These are phyloP conservation scores for Mastomys natalensis DNA, from an alignment of 2,113 vertebrate species.

Conservation along the genomic window DNA sequence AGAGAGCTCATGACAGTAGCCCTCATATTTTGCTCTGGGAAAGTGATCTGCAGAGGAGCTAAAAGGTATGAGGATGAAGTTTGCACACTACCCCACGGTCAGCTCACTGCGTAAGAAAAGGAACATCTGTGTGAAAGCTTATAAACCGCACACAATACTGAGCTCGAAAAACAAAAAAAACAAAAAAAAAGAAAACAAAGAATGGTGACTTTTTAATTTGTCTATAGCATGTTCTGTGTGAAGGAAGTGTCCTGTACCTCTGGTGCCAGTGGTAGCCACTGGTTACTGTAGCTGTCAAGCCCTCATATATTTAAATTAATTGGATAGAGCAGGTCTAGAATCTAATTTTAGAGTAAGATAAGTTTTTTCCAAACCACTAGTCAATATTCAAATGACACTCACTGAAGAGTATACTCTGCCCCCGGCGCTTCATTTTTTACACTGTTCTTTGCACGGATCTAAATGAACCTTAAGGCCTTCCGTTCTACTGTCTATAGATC, in stretches of 20 bases:
- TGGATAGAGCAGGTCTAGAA: background rate
- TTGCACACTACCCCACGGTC: background rate
- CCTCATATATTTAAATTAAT: background rate
- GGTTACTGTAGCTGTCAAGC: background rate
- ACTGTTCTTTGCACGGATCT: background rate
- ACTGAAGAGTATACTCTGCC: background rate
- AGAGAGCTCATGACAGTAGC: slow-evolving; percentile 95
- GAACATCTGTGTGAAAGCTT: background rate
- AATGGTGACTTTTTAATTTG: background rate
- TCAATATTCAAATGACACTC: background rate
- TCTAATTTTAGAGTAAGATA: background rate
- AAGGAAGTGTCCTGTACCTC: background rate
- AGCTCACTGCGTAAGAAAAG: background rate
- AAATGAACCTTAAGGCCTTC: background rate
- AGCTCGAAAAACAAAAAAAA: too few species aligned
- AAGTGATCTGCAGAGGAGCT: slow-evolving; percentile 98
- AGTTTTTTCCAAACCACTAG: background rate
- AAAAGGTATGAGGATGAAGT: slow-evolving; percentile 89
- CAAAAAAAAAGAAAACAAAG: too few species aligned
- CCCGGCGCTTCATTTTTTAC: background rate
- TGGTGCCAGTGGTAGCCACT: background rate
- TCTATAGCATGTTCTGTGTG: background rate
- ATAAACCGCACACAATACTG: background rate
- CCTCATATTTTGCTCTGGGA: slow-evolving; percentile 97
- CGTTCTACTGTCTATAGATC: background rate